Base-by-base conservation (phyloP, 2,113 vertebrate genomes). In the Pelodiscus sinensis region DNA sequence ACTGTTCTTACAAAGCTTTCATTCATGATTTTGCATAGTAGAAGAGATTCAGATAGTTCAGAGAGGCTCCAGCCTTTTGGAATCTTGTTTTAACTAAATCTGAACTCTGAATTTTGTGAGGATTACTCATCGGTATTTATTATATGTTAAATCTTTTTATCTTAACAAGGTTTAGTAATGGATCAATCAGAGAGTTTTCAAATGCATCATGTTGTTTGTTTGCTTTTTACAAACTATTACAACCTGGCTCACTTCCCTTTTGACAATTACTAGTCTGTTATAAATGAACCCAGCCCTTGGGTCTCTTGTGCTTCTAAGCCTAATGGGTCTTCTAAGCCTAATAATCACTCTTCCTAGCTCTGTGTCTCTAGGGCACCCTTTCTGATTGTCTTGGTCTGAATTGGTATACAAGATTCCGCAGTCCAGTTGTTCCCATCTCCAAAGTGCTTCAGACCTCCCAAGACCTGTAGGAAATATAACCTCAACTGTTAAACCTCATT, bases 21-120 rank as follows among this genome's bases (percentile, higher is more conserved):
- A 89, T 35, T 85, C n/a, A 24, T 38, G 9, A 14, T 95, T 95
- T 77, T 78, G 55, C 89, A 94, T 91, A 78, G 81, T 92, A 87
- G 52, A 94, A 92, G 50, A 11, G 2, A 87, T 24, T 85, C 65
- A 65, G 5, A 85, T 92, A 96, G 86, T 77, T 86, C 79, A 44
- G 50, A 88, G 44, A 90, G 91, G 57, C 92, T 27, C 35, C 73
- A 65, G 52, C 13, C 79, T 56, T 94, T 71, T 88, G 78, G 35
- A 88, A 68, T 58, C 82, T 38, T 58, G 81, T 68, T 86, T 44
- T 90, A 94, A 88, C 25, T 86, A 93, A 90, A 81, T 88, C 55
- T 93, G 78, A 94, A 91, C 92, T 91, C 82, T 87, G 58, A 35
- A 84, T 86, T 12, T 80, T 65, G 19, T 60, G 79, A 21, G 85